Evolutionary conservation across 2,888 invertebrate genomes (phyloP).

Genomic region (Cacoxenus indagator): DNA sequence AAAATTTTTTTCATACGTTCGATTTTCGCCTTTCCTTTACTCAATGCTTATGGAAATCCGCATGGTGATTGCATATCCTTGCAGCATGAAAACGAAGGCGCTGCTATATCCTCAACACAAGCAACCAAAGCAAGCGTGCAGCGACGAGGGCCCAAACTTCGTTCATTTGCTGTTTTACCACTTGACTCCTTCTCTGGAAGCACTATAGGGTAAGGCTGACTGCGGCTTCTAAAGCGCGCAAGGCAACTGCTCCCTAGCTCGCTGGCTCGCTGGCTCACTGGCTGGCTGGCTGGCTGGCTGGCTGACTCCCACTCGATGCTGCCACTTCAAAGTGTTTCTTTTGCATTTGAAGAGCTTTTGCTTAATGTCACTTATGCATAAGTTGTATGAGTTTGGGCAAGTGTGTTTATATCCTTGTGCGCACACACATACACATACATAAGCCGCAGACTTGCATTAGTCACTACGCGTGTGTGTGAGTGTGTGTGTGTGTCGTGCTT

Average conservation of each 20-base stretch:
- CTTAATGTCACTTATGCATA: constrained; percentile 66
- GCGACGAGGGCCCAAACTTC: constrained; percentile 49
- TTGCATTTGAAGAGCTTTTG: constrained; percentile 63
- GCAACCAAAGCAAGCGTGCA: neutral
- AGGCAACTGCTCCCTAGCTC: constrained; percentile 27
- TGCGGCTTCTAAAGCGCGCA: too few relatives aligned
- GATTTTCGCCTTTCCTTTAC: constrained; percentile 55
- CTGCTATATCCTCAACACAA: constrained; percentile 56
- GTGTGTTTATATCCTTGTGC: constrained; percentile 18
- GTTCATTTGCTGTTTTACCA: constrained; percentile 54
- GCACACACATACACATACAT: constrained; percentile 30
- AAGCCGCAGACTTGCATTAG: constrained; percentile 5
- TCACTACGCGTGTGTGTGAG: constrained; percentile 12
- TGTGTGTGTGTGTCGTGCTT: constrained; percentile 35
- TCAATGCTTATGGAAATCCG: constrained; percentile 61
- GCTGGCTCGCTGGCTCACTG: too few relatives aligned
- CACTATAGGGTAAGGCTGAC: too few relatives aligned
- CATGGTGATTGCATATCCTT: constrained; percentile 64
- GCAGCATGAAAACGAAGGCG: constrained; percentile 50
- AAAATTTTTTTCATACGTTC: constrained; percentile 23
- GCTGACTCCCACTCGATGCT: neutral
- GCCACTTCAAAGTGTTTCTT: constrained; percentile 55
- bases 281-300: neutral
- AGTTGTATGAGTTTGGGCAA: constrained; percentile 58
- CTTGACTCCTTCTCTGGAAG: constrained; percentile 17